Conservation (phyloP, 2,113 vertebrate genomes). For the Chaetura pelagica region DNA sequence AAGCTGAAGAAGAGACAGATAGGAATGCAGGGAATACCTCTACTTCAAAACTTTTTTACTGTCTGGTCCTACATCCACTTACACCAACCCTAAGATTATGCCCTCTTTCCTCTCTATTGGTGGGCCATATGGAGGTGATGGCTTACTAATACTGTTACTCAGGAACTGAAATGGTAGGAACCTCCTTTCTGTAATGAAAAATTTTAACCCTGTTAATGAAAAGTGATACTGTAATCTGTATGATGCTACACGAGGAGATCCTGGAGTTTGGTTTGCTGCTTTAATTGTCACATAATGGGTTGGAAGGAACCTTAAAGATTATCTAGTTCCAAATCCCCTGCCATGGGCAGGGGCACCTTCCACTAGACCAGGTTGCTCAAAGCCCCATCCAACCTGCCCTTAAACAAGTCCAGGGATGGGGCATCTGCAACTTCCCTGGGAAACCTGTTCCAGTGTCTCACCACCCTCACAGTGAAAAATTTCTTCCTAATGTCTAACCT, state of each 20-base stretch:
- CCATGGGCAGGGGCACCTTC: no score
- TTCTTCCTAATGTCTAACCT: no score
- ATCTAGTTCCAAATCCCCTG: no score
- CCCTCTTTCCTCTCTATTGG: not conserved
- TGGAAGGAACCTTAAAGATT: no score
- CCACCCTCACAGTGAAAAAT: no score
- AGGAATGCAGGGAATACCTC: not conserved
- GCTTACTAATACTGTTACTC: not conserved
- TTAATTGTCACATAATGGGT: not conserved
- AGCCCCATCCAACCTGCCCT: no score
- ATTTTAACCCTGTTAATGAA: not conserved
- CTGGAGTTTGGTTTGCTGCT: not conserved
- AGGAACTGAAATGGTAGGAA: not conserved
- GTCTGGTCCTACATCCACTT: not conserved
- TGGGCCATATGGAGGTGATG: not conserved
- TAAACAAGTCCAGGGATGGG: no score
- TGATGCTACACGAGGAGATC: not conserved
- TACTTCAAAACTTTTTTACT: not conserved
- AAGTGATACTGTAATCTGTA: not conserved
- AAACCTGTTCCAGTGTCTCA: no score
- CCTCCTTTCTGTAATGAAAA: not conserved
- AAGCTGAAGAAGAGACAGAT: not conserved
- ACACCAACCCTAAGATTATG: not conserved
- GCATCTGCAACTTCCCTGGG: no score
- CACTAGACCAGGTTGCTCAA: no score